Conservation (phyloP, 2,113 vertebrate genomes). For the rabbit (Oryctolagus cuniculus) region DNA sequence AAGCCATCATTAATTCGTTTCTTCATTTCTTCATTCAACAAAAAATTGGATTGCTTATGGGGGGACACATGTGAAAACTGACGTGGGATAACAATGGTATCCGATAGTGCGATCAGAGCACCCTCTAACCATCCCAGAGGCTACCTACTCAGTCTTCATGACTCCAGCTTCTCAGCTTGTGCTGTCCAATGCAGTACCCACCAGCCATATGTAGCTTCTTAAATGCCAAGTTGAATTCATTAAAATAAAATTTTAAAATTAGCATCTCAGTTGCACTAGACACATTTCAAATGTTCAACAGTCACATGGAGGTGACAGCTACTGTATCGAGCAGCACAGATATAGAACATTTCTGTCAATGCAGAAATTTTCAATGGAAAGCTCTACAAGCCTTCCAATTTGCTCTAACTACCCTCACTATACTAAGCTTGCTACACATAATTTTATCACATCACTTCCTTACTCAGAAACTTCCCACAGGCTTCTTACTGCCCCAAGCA, state of each 20-base stretch:
- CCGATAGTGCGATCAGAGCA: rapidly evolving
- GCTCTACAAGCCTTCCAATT: not conserved
- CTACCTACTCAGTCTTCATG: not conserved
- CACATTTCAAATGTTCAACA: not conserved
- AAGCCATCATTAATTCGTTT: not conserved
- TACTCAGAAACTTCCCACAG: not conserved
- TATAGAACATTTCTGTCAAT: not conserved
- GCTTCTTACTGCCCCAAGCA: not conserved
- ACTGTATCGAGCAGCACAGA: not conserved
- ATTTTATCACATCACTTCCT: not conserved
- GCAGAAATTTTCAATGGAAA: not conserved
- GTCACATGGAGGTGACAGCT: not conserved
- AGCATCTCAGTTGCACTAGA: not conserved
- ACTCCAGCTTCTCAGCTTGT: not conserved
- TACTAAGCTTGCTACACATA: not conserved
- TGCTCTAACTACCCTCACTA: not conserved
- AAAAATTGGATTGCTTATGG: not conserved
- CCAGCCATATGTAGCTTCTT: not conserved
- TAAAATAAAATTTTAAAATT: not conserved
- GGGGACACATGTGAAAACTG: not conserved
- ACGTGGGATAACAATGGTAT: not conserved
- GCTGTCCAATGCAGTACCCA: no score
- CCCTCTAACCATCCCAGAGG: not conserved
- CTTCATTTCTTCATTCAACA: not conserved
- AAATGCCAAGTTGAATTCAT: not conserved